Conservation (phyloP, 1,140 invertebrate genomes). For the Neodiprion lecontei region DNA sequence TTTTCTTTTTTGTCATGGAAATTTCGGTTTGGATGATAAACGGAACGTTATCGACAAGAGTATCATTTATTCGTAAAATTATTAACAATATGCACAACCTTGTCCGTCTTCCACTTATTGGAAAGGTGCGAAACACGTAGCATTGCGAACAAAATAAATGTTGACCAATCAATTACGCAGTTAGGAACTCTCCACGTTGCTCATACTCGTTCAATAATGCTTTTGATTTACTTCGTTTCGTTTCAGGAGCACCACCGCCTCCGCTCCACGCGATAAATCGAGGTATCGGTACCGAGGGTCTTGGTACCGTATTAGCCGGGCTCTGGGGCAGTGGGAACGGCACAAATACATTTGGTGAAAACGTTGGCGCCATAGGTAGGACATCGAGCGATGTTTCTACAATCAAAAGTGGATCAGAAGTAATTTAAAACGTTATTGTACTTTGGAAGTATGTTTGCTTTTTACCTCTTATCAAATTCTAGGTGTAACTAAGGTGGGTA, state of each 20-base stretch:
- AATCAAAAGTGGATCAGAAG: constrained; percentile 43
- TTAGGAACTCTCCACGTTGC: too few species aligned
- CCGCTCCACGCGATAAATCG: constrained; percentile 87
- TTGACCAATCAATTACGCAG: too few species aligned
- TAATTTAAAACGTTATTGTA: not conserved
- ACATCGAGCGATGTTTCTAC: constrained; percentile 32
- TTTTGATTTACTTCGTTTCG: not conserved
- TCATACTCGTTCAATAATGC: too few species aligned
- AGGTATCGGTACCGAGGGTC: constrained; percentile 83
- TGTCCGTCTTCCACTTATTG: too few species aligned
- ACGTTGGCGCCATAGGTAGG: constrained; percentile 85
- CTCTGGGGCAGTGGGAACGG: constrained; percentile 85
- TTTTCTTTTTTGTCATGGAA: too few species aligned
- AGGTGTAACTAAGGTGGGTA: constrained; percentile 75
- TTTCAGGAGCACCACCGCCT: constrained; percentile 76
- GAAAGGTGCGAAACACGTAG: too few species aligned
- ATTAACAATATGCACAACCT: not conserved
- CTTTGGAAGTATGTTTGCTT: not conserved
- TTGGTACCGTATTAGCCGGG: constrained; percentile 83
- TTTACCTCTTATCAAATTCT: constrained; percentile 14
- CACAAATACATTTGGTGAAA: constrained; percentile 88
- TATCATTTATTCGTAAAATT: not conserved
- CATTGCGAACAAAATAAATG: too few species aligned
- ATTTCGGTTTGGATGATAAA: too few species aligned
- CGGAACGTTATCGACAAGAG: not conserved